Evolutionary conservation across 2,888 invertebrate species (phyloP), one percentile per base, ranked within the genome.

Genomic region (Ochropleura leucogaster): DNA sequence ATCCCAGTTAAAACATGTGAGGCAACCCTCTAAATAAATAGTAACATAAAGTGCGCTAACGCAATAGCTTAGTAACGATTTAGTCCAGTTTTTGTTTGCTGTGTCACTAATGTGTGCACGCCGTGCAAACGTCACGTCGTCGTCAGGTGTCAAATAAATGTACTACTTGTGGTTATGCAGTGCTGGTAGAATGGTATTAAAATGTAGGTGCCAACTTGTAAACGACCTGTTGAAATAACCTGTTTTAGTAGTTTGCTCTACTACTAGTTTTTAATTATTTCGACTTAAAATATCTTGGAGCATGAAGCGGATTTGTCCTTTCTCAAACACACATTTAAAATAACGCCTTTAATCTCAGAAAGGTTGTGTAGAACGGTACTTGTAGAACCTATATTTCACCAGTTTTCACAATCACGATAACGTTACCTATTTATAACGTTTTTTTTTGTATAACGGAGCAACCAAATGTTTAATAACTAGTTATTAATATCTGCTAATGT

Each of bases 41-140:
- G 57, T 79, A 77, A 74, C 72, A 72, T 71, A 72, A 63, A 62
- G 67, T 75, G 79, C 67, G 67, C 74, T 78, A 68, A 63, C 81
- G 86, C 86, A 87, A 86, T 79, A 74, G 72, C 77, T 78, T 57
- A 76, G 79, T 74, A 79, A 70, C 76, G 74, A 84, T 85, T 83
- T 84, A 76, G 84, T 83, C 72, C 79, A 84, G 75, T 87, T 87
- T 87, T 87, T 87, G 79, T 87, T 87, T 83, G 83, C 74, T 72
- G 70, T 78, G 69, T 65, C 84, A 67, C 63, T 76, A 84, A 85
- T 85, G 75, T 74, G 64, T 72, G 79, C 72, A 82, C 16, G 77
- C 79, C 84, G 77, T 79, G 74, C 80, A 64, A 71, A 71, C 73
- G 75, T 83, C 72, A 80, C 60, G 67, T 72, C 68, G 67, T 72